These are phyloP conservation scores for Loripinus fragilis DNA, from an alignment of 2,888 invertebrate species.

Conservation along the genomic window DNA sequence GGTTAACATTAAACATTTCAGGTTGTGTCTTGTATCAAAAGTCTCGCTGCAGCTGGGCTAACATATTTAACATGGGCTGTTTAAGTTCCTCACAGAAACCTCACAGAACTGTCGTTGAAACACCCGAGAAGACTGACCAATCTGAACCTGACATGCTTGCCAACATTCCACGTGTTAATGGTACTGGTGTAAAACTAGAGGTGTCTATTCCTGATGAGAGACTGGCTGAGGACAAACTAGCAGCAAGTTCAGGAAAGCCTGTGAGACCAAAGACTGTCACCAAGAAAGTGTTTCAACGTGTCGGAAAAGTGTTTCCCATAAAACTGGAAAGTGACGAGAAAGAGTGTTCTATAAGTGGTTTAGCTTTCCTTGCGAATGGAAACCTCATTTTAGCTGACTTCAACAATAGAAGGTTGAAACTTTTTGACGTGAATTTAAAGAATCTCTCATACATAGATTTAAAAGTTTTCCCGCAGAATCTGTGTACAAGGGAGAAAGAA, in stretches of 20 bases:
- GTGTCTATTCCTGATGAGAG: background rate
- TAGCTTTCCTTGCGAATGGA: constrained; percentile 42
- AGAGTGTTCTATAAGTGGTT: constrained; percentile 49
- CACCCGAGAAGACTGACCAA: too few species aligned
- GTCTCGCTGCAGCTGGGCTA: too few species aligned
- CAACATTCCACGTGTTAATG: background rate
- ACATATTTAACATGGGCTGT: too few species aligned
- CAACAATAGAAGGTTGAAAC: constrained; percentile 43
- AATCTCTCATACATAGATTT: constrained; percentile 24
- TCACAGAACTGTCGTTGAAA: too few species aligned
- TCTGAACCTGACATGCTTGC: background rate
- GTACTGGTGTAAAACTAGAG: background rate
- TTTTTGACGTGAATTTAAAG: constrained; percentile 45
- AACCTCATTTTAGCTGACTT: constrained; percentile 40
- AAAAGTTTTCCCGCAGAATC: constrained; percentile 31
- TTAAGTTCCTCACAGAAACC: too few species aligned
- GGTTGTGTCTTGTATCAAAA: too few species aligned
- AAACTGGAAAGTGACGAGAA: constrained; percentile 31
- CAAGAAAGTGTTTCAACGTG: constrained; percentile 24
- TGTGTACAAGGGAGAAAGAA: constrained; percentile 36
- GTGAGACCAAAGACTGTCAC: background rate
- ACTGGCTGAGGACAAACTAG: background rate
- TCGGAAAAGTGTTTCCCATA: constrained; percentile 36
- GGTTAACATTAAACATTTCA: too few species aligned
- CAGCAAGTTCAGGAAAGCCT: background rate